Base-by-base conservation (phyloP, 1,140 invertebrate species). In the Macrosteles quadrilineatus region DNA sequence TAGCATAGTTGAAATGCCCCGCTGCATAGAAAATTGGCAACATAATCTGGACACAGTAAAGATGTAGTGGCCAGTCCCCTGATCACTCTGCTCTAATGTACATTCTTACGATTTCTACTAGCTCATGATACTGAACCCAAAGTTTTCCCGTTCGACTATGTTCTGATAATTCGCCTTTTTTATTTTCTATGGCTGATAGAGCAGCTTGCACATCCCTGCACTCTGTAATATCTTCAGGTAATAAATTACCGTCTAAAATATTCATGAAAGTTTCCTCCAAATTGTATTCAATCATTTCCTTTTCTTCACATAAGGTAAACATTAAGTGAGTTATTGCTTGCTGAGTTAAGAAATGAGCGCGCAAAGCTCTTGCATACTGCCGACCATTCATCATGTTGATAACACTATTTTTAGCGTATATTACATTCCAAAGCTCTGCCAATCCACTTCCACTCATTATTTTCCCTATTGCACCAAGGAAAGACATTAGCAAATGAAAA, bases 381-480 rank as follows among this genome's bases (percentile, higher is more conserved):
- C 83, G 77, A 30, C 79, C 76, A 32, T 66, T 71, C 53, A 84
- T 59, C 75, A 80, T 79, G 74, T 82, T 78, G 12, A 73, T 73
- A 27, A 78, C 75, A 53, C 77, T 73, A 53, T 73, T 73, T 62
- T 62, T 19, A 3, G 57, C 57, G 29, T 25, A 62, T 9, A 62
- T 12, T 12, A 29, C 12, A 2, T 50, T 71, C 2, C 2, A 75
- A 77, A 76, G 76, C 69, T 81, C 78, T 68, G 78, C 76, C 3
- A 82, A 53, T 40, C 79, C 79, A 73, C 77, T 79, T n/a, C 75
- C 78, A 45, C 65, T 65, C 80, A 82, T 81, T 30, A 81, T 74
- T 59, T 72, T 66, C n/a, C 78, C 79, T 68, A 81, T 77, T 50
- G 47, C 73, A 53, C 78, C 80, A 27, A 82, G 27, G 64, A 80